These are phyloP conservation scores for Gnathochromis pfefferi DNA, from an alignment of 2,113 vertebrate species.

Conservation along the genomic window DNA sequence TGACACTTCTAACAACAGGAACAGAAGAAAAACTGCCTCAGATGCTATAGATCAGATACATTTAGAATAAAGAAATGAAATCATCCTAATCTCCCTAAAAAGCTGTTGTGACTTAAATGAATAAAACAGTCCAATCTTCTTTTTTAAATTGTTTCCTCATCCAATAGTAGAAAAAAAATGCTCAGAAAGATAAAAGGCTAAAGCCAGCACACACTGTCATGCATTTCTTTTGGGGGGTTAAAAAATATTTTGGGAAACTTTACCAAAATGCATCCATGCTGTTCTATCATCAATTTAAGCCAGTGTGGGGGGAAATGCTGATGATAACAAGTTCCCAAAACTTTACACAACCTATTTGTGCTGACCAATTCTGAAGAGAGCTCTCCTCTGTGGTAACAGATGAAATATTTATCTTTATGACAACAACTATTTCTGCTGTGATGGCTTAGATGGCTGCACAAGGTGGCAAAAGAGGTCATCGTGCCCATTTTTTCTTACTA, in stretches of 20 bases:
- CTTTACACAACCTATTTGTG: background rate
- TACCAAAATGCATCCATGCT: background rate
- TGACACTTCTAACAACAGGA: background rate
- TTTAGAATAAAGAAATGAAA: background rate
- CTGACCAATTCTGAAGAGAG: background rate
- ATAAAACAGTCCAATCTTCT: background rate
- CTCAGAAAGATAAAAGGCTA: background rate
- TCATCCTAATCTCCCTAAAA: background rate
- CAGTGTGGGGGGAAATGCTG: rapidly evolving
- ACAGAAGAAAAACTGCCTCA: background rate
- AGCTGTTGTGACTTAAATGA: background rate
- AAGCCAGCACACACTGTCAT: background rate
- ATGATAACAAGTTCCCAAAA: background rate
- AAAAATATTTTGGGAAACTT: background rate
- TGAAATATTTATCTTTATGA: background rate
- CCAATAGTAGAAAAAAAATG: background rate
- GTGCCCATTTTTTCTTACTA: background rate
- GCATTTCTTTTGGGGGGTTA: background rate
- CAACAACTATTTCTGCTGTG: background rate
- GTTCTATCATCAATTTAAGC: background rate
- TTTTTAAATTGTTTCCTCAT: background rate
- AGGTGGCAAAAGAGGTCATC: background rate
- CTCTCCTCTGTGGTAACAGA: background rate
- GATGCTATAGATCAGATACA: background rate
- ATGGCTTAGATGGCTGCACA: background rate